Evolutionary conservation across 1,140 invertebrate species (phyloP).

Genomic region (Acromyrmex echinatior): DNA sequence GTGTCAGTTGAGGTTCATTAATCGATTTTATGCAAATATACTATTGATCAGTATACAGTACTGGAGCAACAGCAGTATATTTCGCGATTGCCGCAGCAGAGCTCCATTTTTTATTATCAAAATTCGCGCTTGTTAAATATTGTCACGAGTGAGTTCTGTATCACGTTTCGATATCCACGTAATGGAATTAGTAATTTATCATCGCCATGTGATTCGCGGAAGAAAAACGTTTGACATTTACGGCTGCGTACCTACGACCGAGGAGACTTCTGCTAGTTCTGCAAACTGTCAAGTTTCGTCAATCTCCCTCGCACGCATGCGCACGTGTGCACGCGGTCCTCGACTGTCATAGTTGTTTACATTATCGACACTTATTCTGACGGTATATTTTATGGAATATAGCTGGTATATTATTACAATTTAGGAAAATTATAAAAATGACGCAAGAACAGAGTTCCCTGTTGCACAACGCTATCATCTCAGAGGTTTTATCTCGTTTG

Average conservation of each 20-base stretch:
- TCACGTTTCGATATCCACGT: background rate
- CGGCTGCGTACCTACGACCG: constrained; percentile 8
- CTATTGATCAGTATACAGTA: constrained; percentile 42
- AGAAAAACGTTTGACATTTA: constrained; percentile 51
- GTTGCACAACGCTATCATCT: constrained; percentile 8
- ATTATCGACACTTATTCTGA: constrained; percentile 32
- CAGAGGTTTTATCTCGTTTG: constrained; percentile 51
- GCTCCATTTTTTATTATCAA: constrained; percentile 18
- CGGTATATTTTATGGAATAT: background rate
- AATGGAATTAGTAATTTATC: background rate
- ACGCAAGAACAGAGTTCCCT: background rate
- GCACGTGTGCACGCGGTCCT: constrained; percentile 18
- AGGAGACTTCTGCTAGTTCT: constrained; percentile 12
- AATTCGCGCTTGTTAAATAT: constrained; percentile 18
- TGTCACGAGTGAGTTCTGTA: background rate
- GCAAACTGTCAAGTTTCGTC: background rate
- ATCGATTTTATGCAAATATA: constrained; percentile 61
- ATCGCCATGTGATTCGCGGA: constrained; percentile 30
- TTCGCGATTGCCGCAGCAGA: background rate
- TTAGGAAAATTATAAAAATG: constrained; percentile 8
- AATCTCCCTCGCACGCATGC: constrained; percentile 11
- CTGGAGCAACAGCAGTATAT: background rate
- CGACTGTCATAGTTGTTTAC: constrained; percentile 42
- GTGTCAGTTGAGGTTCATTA: constrained; percentile 18
- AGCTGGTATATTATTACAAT: background rate